Base-by-base conservation (phyloP, 1,140 invertebrate genomes). In the Drosophila sproati region DNA sequence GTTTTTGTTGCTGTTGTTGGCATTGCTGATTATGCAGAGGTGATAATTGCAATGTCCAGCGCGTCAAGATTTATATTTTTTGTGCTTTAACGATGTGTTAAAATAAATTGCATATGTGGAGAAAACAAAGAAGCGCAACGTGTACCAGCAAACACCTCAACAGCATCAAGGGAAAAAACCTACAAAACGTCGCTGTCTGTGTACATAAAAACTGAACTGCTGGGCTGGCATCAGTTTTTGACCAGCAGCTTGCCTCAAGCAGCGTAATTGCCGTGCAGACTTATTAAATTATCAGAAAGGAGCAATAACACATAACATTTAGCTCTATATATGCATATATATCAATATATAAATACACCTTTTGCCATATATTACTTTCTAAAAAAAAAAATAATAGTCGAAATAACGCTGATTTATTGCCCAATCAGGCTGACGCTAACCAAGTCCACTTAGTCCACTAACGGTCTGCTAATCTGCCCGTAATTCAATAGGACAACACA, bases 21-120 rank as follows among this genome's bases (percentile, higher is more conserved):
- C 70, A 45, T 45, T 56, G 67, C 83, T 90, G 85, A 89, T 89
- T 89, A 89, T 89, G 85, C 86, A 89, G 85, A 89, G 85, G 85
- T 89, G 85, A 89, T 89, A 89, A 89, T 89, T 89, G 85, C 85
- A 89, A 86, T 89, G 85, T 90, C 86, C 85, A 75, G 66, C 78
- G 86, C 85, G 85, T 89, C 85, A 89, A 89, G 85, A 89, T 89
- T 89, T 89, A 89, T 89, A 83, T 89, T 82, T 82, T 81, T 68
- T 73, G 86, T 85, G 86, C 86, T 81, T 89, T 89, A 89, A 89
- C 85, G 85, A 89, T 89, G 85, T 89, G 85, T 89, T 89, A 89
- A 89, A 89, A 89, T 89, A 89, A 89, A 89, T 89, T 89, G 85
- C 85, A 89, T 90, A 80, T 81, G 67, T 75, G 63, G 51, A 20